Percentiles rank a stretch among this genome's conserved stretches.
Evolutionary conservation across 2,797 vertebrate genomes (phyloP).

Genomic region (Sebastes taczanowskii): DNA sequence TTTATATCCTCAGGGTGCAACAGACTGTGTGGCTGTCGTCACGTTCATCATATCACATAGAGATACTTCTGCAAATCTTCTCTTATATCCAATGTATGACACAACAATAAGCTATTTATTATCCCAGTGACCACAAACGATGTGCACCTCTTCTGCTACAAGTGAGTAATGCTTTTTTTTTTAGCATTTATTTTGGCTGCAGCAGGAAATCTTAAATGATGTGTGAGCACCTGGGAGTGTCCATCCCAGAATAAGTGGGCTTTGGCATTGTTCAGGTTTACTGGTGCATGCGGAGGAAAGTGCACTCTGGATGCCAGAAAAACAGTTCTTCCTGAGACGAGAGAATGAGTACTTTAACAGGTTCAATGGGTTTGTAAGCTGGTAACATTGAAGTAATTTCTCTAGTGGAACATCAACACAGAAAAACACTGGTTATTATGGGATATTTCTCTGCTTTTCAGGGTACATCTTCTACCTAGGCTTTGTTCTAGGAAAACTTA

Average conservation of each 20-base stretch:
- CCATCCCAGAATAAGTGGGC: slow-evolving; percentile 28
- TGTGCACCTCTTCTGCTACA: background rate
- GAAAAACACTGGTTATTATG: slow-evolving; percentile 26
- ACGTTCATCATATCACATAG: slow-evolving; percentile 20
- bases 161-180: background rate
- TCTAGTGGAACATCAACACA: slow-evolving; percentile 16
- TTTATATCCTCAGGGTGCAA: slow-evolving; percentile 25
- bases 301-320: slow-evolving; percentile 44
- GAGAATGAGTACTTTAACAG: slow-evolving; percentile 42
- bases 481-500: background rate
- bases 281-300: slow-evolving; percentile 42
- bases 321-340: slow-evolving; percentile 17
- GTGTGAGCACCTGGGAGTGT: slow-evolving; percentile 46
- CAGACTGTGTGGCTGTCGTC: background rate
- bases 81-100: background rate
- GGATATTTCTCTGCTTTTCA: background rate
- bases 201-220: slow-evolving; percentile 37
- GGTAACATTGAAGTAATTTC: slow-evolving; percentile 16
- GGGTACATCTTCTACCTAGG: background rate
- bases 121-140: background rate
- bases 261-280: slow-evolving; percentile 41
- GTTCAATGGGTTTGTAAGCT: slow-evolving; percentile 19
- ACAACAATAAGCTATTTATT: background rate
- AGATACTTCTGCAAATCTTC: slow-evolving; percentile 19
- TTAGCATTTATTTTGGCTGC: slow-evolving; percentile 9